Conservation (phyloP, 2,797 vertebrate genomes). For the Australoheros facetus region DNA sequence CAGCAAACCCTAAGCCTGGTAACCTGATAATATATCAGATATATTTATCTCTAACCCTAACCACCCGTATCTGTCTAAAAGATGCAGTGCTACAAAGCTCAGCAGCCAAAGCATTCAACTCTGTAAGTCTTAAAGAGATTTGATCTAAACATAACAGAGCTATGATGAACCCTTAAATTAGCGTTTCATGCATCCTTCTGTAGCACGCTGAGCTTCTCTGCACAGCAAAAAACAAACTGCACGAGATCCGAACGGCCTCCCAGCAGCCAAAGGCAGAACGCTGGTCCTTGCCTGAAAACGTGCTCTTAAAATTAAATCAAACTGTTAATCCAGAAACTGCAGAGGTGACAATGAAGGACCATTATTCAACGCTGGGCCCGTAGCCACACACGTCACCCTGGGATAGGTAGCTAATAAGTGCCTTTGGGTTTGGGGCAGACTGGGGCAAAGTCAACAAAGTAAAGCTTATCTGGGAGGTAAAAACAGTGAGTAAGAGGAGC, state of each 20-base stretch:
- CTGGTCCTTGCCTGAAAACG: constrained; percentile 52
- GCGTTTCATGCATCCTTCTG: not conserved
- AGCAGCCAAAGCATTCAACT: not conserved
- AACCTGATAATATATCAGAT: too few relatives aligned
- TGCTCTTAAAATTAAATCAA: constrained; percentile 48
- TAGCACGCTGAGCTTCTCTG: not conserved
- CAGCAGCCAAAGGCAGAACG: constrained; percentile 9
- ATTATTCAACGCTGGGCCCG: constrained; percentile 45
- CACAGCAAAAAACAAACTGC: not conserved
- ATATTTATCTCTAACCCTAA: too few relatives aligned
- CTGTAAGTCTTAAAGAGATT: not conserved
- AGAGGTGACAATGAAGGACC: constrained; percentile 47
- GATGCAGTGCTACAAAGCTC: not conserved
- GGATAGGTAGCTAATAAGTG: constrained; percentile 68
- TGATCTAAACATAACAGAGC: not conserved
- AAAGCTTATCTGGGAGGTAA: constrained; percentile 62
- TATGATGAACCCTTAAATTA: not conserved
- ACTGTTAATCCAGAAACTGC: constrained; percentile 43
- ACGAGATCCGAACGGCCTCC: not conserved
- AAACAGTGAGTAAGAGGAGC: constrained; percentile 40
- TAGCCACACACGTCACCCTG: constrained; percentile 60
- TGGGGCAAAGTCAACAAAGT: constrained; percentile 71
- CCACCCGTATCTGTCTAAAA: not conserved
- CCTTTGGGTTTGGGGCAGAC: constrained; percentile 43
- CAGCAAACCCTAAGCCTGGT: not conserved